phyloP scores from a whole-genome alignment of 2,888 invertebrate species.

The Amitus sp. region DNA sequence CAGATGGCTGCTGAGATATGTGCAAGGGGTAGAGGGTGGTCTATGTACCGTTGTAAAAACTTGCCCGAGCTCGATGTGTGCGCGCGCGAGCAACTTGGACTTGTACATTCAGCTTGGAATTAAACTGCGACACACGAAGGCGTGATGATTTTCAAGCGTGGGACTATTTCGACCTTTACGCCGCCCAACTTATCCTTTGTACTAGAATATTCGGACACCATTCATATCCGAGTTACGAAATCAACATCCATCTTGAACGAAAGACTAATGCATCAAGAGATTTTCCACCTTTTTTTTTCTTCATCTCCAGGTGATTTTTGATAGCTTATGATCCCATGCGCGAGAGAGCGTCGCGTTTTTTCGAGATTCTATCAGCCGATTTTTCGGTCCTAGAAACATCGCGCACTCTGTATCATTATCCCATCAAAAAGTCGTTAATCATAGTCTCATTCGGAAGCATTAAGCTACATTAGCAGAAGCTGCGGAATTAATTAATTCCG shows the following conservation, averaged over 20 bases:
- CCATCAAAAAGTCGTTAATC: conserved; percentile 37
- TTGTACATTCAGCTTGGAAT: conserved; percentile 10
- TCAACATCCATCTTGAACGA: background rate
- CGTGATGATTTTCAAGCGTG: conserved; percentile 38
- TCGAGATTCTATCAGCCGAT: background rate
- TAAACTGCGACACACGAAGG: conserved; percentile 43
- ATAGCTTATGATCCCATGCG: background rate
- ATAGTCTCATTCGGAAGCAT: conserved; percentile 35
- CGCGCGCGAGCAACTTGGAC: conserved; percentile 29
- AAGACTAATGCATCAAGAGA: background rate
- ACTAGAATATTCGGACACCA: conserved; percentile 2
- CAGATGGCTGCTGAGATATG: conserved; percentile 53
- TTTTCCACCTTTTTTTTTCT: background rate
- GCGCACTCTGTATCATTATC: conserved; percentile 31
- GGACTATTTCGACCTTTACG: conserved; percentile 35
- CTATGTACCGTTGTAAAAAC: conserved; percentile 46
- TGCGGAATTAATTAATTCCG: conserved; percentile 19
- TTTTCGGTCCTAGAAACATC: conserved; percentile 14
- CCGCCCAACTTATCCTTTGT: conserved; percentile 1
- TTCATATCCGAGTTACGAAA: background rate
- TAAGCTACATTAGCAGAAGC: conserved; percentile 19
- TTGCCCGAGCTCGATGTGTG: background rate
- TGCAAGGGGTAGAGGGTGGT: conserved; percentile 46
- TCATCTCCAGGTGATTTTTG: background rate
- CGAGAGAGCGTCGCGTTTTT: background rate